Conservation (phyloP, 2,113 vertebrate species). For the Salminus brasiliensis region DNA sequence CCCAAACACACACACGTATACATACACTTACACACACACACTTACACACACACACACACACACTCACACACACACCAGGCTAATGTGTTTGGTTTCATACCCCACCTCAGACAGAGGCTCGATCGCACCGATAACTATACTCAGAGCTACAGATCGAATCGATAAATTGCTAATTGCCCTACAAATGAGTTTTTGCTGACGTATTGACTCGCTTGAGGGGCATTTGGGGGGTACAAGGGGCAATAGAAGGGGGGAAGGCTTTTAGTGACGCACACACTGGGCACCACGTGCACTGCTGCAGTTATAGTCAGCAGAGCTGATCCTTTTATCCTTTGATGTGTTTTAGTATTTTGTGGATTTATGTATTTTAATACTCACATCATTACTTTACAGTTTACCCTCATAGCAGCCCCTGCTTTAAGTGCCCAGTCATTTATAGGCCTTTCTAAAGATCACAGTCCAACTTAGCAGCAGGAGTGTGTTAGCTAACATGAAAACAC, state of each 20-base stretch:
- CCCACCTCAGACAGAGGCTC: slow-evolving; percentile 21
- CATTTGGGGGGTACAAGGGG: neutral
- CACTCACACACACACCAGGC: neutral
- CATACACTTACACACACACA: no score
- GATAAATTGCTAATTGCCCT: slow-evolving; percentile 53
- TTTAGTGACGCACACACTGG: neutral
- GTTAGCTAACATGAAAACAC: no score
- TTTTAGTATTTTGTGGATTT: no score
- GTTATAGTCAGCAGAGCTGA: neutral
- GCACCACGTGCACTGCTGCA: neutral
- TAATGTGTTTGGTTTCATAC: slow-evolving; percentile 36
- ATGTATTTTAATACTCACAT: neutral
- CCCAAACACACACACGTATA: no score
- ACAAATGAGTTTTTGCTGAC: slow-evolving; percentile 51
- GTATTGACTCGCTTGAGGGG: slow-evolving; percentile 20
- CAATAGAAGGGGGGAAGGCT: neutral
- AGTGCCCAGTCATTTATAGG: no score
- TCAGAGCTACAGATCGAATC: slow-evolving; percentile 36
- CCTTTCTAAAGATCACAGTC: no score
- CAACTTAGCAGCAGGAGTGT: no score
- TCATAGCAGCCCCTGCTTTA: neutral
- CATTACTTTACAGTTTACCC: neutral
- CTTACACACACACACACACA: no score
- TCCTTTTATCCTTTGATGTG: neutral
- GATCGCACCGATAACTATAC: slow-evolving; percentile 43